Percentiles rank a stretch among this genome's conserved stretches.
Conservation (phyloP, 2,113 vertebrate species). For the Ovis aries region DNA sequence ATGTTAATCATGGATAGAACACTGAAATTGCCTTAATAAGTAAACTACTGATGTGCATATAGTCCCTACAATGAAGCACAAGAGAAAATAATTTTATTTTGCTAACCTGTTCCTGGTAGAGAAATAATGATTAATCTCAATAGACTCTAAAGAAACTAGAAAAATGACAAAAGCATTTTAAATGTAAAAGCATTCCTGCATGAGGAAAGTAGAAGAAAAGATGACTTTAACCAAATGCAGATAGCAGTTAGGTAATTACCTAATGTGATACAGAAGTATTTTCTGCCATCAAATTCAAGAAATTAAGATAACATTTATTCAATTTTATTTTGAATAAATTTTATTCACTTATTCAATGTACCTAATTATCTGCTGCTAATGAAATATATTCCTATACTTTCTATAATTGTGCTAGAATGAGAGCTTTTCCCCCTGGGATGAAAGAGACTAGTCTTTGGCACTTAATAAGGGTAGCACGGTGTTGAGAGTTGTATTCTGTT, state of each 20-base stretch:
- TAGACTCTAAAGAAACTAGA: neutral
- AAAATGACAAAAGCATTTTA: constrained; percentile 7
- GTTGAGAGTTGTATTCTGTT: neutral
- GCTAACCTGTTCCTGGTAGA: neutral
- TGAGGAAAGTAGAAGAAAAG: neutral
- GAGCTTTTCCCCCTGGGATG: neutral
- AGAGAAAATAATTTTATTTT: constrained; percentile 30
- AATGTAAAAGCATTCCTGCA: neutral
- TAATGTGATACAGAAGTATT: neutral
- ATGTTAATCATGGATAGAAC: neutral
- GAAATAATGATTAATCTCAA: neutral
- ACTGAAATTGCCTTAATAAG: neutral
- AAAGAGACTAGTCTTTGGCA: neutral
- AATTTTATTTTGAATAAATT: neutral
- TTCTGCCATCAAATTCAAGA: neutral
- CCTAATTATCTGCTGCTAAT: neutral
- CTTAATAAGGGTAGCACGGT: neutral
- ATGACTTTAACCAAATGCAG: neutral
- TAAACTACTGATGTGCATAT: neutral
- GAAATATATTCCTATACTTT: neutral
- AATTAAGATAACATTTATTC: neutral
- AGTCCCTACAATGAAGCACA: neutral
- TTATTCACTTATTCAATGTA: neutral
- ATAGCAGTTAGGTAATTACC: neutral
- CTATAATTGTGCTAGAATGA: neutral